These are phyloP conservation scores for Phaethon lepturus DNA, from an alignment of 2,113 vertebrate species.

Conservation along the genomic window DNA sequence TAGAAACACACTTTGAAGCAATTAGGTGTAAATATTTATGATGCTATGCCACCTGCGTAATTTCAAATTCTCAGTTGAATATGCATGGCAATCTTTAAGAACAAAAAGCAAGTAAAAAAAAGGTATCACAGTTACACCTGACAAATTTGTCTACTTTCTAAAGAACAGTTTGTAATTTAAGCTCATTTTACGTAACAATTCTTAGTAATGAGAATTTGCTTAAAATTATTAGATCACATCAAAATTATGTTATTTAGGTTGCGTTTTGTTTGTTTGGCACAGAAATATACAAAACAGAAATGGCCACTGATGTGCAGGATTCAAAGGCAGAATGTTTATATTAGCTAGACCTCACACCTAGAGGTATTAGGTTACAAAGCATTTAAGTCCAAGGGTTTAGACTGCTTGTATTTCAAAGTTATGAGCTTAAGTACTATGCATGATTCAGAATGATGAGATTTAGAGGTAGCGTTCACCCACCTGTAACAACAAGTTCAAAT, in stretches of 20 bases:
- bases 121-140: accelerated
- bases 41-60: neutral
- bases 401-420: neutral
- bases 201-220: neutral
- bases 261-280: neutral
- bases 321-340: neutral
- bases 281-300: neutral
- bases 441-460: neutral
- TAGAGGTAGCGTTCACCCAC: neutral
- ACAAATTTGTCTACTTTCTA: neutral
- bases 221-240: neutral
- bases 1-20: neutral
- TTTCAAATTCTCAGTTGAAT: neutral
- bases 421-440: neutral
- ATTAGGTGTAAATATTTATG: neutral
- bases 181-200: neutral
- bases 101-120: neutral
- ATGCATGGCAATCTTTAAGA: neutral
- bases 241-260: neutral
- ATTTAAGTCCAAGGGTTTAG: neutral
- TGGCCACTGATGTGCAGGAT: neutral
- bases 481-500: neutral
- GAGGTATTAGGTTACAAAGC: neutral
- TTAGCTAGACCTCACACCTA: neutral
- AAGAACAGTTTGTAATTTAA: neutral